These are phyloP conservation scores for Chunga burmeisteri DNA, from an alignment of 2,113 vertebrate genomes.

Conservation along the genomic window DNA sequence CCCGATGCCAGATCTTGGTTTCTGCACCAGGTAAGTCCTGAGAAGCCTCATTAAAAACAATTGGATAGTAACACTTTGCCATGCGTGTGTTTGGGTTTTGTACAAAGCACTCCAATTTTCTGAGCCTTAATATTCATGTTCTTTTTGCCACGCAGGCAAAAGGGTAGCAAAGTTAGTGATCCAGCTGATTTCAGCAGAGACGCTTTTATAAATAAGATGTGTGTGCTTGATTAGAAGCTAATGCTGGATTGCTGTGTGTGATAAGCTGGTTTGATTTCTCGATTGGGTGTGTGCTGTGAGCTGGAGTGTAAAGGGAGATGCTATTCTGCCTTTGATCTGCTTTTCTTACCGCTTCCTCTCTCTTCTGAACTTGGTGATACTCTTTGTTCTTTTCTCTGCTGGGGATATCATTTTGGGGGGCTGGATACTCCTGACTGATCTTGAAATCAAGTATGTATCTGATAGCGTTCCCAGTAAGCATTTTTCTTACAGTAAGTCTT, in stretches of 20 bases:
- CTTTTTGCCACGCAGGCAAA: neutral
- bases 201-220: neutral
- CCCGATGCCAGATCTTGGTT: constrained; percentile 95
- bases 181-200: neutral
- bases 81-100: neutral
- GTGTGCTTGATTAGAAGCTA: neutral
- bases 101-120: rapidly evolving
- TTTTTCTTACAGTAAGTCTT: neutral
- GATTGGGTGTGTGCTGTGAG: neutral
- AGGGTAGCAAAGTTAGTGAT: neutral
- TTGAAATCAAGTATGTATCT: neutral
- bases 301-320: neutral
- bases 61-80: rapidly evolving
- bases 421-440: neutral
- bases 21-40: constrained; percentile 87
- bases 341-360: neutral
- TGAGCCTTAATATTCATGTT: neutral
- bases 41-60: neutral
- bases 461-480: neutral
- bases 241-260: neutral
- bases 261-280: neutral
- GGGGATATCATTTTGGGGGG: neutral
- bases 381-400: neutral
- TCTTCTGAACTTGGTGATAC: neutral
- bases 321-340: neutral